Evolutionary conservation across 2,888 invertebrate species (phyloP), one percentile per base, ranked within the genome.

Genomic region (Xylophagus ater): DNA sequence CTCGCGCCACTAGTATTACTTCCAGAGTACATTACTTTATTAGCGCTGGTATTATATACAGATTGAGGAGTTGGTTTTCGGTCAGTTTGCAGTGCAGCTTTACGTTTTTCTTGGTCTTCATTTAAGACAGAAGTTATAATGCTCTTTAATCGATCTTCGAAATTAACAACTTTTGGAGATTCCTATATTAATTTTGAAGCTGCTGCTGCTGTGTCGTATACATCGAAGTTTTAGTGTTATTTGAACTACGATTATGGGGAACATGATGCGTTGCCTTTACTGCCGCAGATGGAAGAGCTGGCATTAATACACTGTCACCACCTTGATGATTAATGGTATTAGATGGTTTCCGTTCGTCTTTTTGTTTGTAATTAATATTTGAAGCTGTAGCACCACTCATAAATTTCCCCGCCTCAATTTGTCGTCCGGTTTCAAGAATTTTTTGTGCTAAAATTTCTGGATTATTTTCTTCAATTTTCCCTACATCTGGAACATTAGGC

Each of bases 391-490:
- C 51, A 5, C 59, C 53, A 4, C 57, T 58, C 18, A 50, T 49
- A 40, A 76, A 67, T 63, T 85, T 82, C 26, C 82, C 83, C 4
- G 87, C 86, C 65, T 90, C 89, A 43, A 89, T 82, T 66, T 89
- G 88, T 2, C 89, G 71, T 5, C 89, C 88, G 0, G 86, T 87
- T 62, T 89, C 89, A 24, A 89, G 66, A 49, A 90, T 89, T 60
- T 90, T 90, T 60, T 86, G 85, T 1, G 89, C 89, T 37, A 89
- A 66, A 36, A 89, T 74, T 62, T 89, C 89, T 0, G 89, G 89
- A 65, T 90, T 89, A 58, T 87, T 87, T 58, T 90, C 90, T 56
- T 89, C 85, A 43, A 89, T 89, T 64, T 88, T 89, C 2, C 83
- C 85, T 36, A 88, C 77, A 51, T 89, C 87, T 2, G 89, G 88